Percentiles rank a stretch among this genome's conserved stretches.
Evolutionary conservation across 2,888 invertebrate species (phyloP).

Genomic region (Leptopterna dolabrata): DNA sequence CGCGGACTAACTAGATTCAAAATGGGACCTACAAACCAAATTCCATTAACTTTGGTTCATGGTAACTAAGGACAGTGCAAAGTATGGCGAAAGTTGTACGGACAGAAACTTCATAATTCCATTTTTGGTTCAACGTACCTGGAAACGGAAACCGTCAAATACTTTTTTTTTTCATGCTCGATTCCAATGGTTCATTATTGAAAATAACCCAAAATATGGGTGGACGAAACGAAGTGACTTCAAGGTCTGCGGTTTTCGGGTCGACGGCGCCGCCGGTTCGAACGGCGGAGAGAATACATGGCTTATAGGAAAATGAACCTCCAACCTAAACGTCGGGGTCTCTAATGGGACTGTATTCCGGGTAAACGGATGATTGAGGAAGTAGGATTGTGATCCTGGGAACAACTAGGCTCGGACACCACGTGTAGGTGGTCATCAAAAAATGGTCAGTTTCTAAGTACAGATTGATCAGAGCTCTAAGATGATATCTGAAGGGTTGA

Average conservation of each 20-base stretch:
- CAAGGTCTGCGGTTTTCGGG: slow-evolving; percentile 9
- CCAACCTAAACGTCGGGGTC: background rate
- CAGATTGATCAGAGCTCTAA: background rate
- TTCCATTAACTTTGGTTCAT: too few species aligned
- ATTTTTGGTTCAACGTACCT: background rate
- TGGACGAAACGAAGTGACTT: background rate
- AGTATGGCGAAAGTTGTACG: too few species aligned
- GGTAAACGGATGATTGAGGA: background rate
- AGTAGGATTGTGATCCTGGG: background rate
- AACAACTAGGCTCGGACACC: background rate
- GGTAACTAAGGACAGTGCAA: too few species aligned
- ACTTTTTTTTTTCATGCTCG: too few species aligned
- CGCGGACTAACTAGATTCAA: too few species aligned
- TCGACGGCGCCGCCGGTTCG: background rate
- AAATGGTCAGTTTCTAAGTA: background rate
- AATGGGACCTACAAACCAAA: too few species aligned
- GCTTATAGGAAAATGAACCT: background rate
- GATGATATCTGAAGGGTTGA: background rate
- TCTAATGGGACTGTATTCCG: background rate
- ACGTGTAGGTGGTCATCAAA: background rate
- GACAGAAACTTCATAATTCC: too few species aligned
- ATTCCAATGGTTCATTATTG: too few species aligned
- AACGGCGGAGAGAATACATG: background rate
- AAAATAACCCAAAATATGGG: too few species aligned
- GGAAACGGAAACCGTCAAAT: too few species aligned